phyloP scores from a whole-genome alignment of 1,140 invertebrate species.

The Halictus rubicundus region DNA sequence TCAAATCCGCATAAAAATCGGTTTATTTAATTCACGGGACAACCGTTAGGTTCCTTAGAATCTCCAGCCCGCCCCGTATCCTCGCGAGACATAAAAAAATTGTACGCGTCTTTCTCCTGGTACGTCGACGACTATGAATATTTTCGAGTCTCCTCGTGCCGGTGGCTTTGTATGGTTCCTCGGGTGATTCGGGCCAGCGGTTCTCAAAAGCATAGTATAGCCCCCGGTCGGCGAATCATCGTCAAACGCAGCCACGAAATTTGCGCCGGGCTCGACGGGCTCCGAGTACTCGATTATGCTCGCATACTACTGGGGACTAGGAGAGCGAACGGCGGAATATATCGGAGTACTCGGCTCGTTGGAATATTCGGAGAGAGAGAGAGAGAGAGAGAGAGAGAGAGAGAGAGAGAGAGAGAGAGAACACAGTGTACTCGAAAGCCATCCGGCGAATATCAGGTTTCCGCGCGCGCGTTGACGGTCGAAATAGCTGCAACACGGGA shows the following conservation, averaged over 20 bases:
- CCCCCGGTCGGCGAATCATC: no score
- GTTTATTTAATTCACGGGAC: no score
- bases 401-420: neutral
- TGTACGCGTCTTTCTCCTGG: neutral
- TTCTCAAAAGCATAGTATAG: conserved; percentile 32
- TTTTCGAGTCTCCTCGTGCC: conserved; percentile 44
- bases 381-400: no score
- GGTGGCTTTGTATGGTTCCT: conserved; percentile 45
- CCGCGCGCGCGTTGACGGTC: conserved; percentile 19
- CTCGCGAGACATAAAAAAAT: conserved; percentile 49
- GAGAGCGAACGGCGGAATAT: no score
- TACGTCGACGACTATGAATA: conserved; percentile 54
- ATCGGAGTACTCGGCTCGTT: neutral
- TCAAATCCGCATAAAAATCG: no score
- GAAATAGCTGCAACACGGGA: conserved; percentile 14
- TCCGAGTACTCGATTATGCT: no score
- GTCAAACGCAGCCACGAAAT: no score
- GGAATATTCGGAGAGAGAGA: neutral
- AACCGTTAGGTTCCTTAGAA: no score
- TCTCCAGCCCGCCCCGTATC: neutral
- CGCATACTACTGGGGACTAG: no score
- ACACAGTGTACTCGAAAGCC: conserved; percentile 8
- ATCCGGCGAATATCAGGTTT: conserved; percentile 52
- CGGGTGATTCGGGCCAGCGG: conserved; percentile 52
- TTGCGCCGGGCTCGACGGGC: no score